Evolutionary conservation across 2,113 vertebrate genomes (phyloP).

Genomic region (Lepus timidus): DNA sequence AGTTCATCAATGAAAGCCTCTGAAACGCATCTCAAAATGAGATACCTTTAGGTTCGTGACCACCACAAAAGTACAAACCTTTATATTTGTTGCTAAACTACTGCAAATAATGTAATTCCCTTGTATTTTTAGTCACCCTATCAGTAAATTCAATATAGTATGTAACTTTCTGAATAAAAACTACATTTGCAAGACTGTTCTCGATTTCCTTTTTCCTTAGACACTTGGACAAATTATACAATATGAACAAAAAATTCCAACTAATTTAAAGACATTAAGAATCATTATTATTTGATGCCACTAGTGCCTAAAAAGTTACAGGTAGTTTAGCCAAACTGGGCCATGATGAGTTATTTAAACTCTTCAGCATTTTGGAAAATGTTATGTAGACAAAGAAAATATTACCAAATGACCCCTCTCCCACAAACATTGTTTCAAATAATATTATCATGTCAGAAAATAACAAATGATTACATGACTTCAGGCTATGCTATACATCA

Average conservation of each 20-base stretch:
- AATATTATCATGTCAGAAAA: background rate
- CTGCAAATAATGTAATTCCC: conserved; percentile 72
- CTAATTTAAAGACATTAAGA: background rate
- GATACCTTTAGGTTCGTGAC: conserved; percentile 61
- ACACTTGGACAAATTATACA: conserved; percentile 60
- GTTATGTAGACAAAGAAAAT: background rate
- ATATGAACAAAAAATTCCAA: conserved; percentile 54
- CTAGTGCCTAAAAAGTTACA: conserved; percentile 4
- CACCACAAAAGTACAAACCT: conserved; percentile 64
- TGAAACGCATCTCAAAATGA: conserved; percentile 69
- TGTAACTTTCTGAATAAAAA: conserved; percentile 62
- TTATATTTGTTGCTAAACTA: conserved; percentile 72
- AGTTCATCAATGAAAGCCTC: conserved; percentile 63
- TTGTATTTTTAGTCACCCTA: conserved; percentile 14
- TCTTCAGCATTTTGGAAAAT: conserved; percentile 25
- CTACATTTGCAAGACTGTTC: conserved; percentile 50
- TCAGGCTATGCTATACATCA: background rate
- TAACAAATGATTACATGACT: background rate
- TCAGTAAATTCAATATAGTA: conserved; percentile 77
- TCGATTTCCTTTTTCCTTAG: conserved; percentile 16
- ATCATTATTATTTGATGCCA: background rate
- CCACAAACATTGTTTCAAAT: background rate
- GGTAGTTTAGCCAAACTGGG: background rate
- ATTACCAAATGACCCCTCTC: background rate
- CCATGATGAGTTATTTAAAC: conserved; percentile 23